A percentile compares a stretch with the other conserved stretches of the same genome.
Evolutionary conservation across 37 sponge, comb jelly and placozoan species (phyloP).

Genomic region (Agelas oroides): DNA sequence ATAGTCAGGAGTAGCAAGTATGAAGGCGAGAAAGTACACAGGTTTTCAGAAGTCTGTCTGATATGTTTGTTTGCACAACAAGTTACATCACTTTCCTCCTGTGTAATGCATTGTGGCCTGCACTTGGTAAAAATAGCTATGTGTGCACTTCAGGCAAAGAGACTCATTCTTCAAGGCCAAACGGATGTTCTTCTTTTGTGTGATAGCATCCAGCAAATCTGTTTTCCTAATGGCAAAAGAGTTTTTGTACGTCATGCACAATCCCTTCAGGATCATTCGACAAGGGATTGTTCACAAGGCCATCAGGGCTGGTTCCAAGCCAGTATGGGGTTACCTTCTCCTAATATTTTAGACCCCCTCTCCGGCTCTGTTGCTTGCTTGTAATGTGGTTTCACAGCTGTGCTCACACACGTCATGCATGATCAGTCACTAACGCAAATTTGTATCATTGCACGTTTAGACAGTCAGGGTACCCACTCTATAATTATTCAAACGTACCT

Average conservation of each 20-base stretch:
- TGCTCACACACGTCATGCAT: no score
- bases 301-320: neutral
- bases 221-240: neutral
- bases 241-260: conserved; percentile 10
- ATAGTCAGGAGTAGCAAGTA: conserved; percentile 1
- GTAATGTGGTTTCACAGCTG: no score
- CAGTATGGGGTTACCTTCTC: no score
- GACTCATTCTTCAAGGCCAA: neutral
- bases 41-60: conserved; percentile 8
- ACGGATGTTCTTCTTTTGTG: neutral
- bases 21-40: neutral
- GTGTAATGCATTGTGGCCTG: conserved; percentile 12
- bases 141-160: conserved; percentile 3
- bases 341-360: no score
- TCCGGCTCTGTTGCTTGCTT: no score
- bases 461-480: no score
- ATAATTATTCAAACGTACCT: no score
- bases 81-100: conserved; percentile 25
- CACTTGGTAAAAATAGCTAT: conserved; percentile 3
- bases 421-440: no score
- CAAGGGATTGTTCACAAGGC: no score
- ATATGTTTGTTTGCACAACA: neutral
- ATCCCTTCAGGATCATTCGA: neutral
- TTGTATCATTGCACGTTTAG: no score
- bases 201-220: neutral